Percentiles rank a stretch among this genome's conserved stretches.
These are phyloP conservation scores for Leuciscus idus DNA, from an alignment of 2,113 vertebrate genomes.

Conservation along the genomic window DNA sequence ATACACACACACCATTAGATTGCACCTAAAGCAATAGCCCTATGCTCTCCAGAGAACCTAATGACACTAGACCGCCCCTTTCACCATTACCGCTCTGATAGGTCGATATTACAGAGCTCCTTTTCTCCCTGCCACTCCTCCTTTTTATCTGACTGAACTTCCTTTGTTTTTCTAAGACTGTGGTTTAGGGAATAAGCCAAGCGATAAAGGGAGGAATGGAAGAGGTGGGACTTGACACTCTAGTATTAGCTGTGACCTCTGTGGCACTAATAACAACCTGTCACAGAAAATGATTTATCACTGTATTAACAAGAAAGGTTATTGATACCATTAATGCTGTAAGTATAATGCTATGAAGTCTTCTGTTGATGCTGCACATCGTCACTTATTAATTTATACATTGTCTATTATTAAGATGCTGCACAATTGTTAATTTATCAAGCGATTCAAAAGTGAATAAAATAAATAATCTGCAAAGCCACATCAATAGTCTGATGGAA, in stretches of 20 bases:
- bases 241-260: slow-evolving; percentile 13
- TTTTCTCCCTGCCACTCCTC: slow-evolving; percentile 1
- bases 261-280: slow-evolving; percentile 6
- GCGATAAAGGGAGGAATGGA: not conserved
- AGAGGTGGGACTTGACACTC: not conserved
- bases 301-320: not conserved
- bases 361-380: not conserved
- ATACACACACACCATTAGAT: not conserved
- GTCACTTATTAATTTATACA: not conserved
- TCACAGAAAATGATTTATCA: not conserved
- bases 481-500: slow-evolving; percentile 47
- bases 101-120: not conserved
- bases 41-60: not conserved
- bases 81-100: slow-evolving; percentile 13
- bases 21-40: not conserved
- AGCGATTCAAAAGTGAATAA: not conserved
- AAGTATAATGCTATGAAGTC: not conserved
- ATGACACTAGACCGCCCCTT: not conserved
- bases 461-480: not conserved
- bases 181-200: not conserved
- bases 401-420: not conserved
- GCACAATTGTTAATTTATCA: not conserved
- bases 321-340: not conserved
- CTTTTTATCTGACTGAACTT: not conserved
- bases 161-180: slow-evolving; percentile 18